phyloP scores from a whole-genome alignment of 92 coral and sea anemone genomes.

The Isaurus tuberculatus region DNA sequence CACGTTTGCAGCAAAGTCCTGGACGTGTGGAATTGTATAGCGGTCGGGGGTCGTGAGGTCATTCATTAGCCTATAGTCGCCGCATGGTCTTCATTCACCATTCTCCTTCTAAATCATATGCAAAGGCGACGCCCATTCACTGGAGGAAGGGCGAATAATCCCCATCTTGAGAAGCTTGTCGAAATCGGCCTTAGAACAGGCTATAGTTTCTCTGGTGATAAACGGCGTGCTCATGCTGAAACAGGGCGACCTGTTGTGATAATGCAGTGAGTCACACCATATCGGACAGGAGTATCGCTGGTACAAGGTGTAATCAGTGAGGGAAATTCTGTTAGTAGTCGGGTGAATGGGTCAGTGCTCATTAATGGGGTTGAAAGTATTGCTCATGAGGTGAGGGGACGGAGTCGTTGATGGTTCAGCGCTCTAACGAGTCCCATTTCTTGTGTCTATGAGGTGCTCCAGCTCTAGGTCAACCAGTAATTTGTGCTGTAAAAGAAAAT shows the following conservation, averaged over 20 bases:
- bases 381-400: too few relatives aligned
- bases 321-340: constrained; percentile 39
- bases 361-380: neutral
- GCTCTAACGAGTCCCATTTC: constrained; percentile 16
- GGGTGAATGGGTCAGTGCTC: constrained; percentile 8
- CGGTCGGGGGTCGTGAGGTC: constrained; percentile 56
- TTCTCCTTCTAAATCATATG: constrained; percentile 52
- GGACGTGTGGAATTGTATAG: constrained; percentile 61
- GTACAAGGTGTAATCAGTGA: constrained; percentile 45
- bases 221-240: constrained; percentile 48
- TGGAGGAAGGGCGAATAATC: too few relatives aligned
- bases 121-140: constrained; percentile 68
- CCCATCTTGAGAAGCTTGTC: too few relatives aligned
- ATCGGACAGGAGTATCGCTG: constrained; percentile 14
- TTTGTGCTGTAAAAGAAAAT: too few relatives aligned
- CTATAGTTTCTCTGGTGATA: constrained; percentile 50
- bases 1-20: too few relatives aligned
- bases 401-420: constrained; percentile 40
- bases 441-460: too few relatives aligned
- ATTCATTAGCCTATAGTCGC: constrained; percentile 56
- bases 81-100: constrained; percentile 65
- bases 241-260: constrained; percentile 50
- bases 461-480: too few relatives aligned
- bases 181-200: too few relatives aligned
- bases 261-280: constrained; percentile 29